Base-by-base conservation (phyloP, 2,113 vertebrate genomes). In the Prinia subflava region DNA sequence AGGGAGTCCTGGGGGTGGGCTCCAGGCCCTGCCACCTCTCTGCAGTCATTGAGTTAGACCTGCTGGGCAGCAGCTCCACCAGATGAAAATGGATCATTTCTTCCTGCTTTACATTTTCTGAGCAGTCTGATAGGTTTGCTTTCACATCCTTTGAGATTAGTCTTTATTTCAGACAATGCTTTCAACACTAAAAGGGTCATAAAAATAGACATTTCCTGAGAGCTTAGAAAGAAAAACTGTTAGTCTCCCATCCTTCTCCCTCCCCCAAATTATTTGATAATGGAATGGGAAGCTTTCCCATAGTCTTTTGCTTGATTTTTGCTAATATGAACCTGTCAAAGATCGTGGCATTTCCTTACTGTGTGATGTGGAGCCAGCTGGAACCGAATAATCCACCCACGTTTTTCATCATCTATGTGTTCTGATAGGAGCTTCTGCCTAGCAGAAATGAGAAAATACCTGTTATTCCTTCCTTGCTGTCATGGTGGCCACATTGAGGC, bases 181-280 rank as follows among this genome's bases (percentile, higher is more conserved):
- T 95, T 97, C 89, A 91, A 50, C 89, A 50, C 87, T 95, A 95
- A 95, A 95, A 96, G 93, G 92, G 89, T 94, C 91, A 95, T 95
- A 92, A 95, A 95, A 95, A 89, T 70, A 96, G 83, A 89, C 94
- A 94, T 87, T 90, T 95, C 74, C 74, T 95, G 74, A 91, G 90
- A 96, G 90, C 90, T 95, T 91, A 90, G 85, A 92, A 94, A 90
- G 87, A 91, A 95, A 95, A 96, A 91, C 67, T 89, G 52, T 63
- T 95, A 62, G 59, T 88, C 63, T 92, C 60, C 76, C 74, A 77
- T 94, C 90, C 88, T 95, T 92, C 55, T 95, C 91, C 92, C 91
- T 95, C 90, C 87, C 87, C 63, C 91, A 95, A 91, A 97, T 95
- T 96, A 92, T 94, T 95, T 95, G 87, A 95, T 94, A 96, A 94